These are phyloP conservation scores for Enteromius fasciolatus DNA, from an alignment of 2,797 vertebrate species.

Conservation along the genomic window DNA sequence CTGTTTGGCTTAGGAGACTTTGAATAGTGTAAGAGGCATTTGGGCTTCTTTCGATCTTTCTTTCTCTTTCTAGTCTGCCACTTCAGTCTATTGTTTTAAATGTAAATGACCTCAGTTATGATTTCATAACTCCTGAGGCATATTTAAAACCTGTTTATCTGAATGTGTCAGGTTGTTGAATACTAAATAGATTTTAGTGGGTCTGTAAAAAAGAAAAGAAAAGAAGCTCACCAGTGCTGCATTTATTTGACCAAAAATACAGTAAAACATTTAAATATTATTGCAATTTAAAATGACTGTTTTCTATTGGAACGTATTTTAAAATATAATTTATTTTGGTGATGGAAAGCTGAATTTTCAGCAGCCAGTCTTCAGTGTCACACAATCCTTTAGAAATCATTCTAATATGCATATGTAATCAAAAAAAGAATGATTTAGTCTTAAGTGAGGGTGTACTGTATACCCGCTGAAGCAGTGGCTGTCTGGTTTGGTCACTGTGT, in stretches of 20 bases:
- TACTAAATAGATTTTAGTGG: background rate
- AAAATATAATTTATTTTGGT: background rate
- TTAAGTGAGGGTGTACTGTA: constrained; percentile 21
- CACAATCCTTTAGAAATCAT: background rate
- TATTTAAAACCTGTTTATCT: background rate
- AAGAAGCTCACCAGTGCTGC: background rate
- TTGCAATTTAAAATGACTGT: background rate
- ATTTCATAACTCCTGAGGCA: background rate
- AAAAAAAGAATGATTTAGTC: background rate
- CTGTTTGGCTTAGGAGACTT: background rate
- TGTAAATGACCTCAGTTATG: background rate
- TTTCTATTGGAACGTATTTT: background rate
- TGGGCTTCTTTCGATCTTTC: background rate
- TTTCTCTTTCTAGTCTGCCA: background rate
- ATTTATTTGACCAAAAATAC: background rate
- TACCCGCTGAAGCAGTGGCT: constrained; percentile 28
- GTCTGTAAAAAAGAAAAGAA: background rate
- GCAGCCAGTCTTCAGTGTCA: background rate
- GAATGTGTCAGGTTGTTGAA: background rate
- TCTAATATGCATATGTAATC: background rate
- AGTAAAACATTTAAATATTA: background rate
- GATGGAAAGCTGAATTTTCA: background rate
- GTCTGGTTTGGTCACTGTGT: constrained; percentile 36
- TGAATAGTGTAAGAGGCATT: background rate
- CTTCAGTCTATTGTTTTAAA: background rate